These are phyloP conservation scores for Olivierus martensii DNA, from an alignment of 1,140 invertebrate species.

Conservation along the genomic window DNA sequence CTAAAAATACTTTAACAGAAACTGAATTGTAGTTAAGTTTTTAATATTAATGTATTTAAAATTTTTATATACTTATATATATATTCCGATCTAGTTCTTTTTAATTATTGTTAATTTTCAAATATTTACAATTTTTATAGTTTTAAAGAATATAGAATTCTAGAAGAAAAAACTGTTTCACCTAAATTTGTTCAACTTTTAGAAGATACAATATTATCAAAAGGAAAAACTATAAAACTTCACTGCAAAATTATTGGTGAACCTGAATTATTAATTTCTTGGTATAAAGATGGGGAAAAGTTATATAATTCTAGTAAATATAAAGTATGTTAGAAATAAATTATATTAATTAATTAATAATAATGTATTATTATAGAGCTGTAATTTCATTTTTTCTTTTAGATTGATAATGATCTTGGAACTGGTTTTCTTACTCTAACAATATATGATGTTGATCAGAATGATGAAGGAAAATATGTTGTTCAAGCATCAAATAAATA, in stretches of 20 bases:
- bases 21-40: too few species aligned
- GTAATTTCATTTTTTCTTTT: background rate
- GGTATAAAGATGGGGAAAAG: conserved; percentile 50
- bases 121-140: too few species aligned
- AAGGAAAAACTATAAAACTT: conserved; percentile 24
- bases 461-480: conserved; percentile 91
- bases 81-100: too few species aligned
- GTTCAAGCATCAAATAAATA: conserved; percentile 89
- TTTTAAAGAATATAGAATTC: background rate
- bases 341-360: background rate
- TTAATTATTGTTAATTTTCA: too few species aligned
- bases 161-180: background rate
- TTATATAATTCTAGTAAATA: background rate
- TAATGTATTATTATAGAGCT: background rate
- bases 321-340: background rate
- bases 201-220: conserved; percentile 29
- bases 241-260: conserved; percentile 49
- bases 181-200: conserved; percentile 24
- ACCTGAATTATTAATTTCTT: conserved; percentile 50
- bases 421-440: conserved; percentile 40
- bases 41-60: too few species aligned
- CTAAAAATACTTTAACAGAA: too few species aligned
- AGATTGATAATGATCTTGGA: conserved; percentile 20
- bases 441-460: conserved; percentile 76
- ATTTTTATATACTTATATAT: too few species aligned